Conservation (phyloP, 2,113 vertebrate species). For the Chaetodon trifascialis region DNA sequence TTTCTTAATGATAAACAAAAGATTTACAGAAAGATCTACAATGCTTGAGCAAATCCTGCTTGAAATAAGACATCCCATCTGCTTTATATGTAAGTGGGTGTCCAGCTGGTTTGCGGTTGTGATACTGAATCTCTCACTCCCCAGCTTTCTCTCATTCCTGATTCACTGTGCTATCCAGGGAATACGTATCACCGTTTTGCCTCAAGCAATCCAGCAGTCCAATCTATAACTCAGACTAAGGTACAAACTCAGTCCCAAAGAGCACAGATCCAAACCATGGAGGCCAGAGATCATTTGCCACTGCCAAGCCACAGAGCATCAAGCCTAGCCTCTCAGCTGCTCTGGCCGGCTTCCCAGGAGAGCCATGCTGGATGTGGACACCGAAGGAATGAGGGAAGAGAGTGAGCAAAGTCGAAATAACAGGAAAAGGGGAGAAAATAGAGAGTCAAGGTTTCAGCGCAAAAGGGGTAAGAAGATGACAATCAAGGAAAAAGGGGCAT, state of each 20-base stretch:
- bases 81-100: constrained; percentile 57
- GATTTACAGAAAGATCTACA: constrained; percentile 13
- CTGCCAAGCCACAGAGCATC: constrained; percentile 22
- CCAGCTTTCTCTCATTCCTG: constrained; percentile 15
- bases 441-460: not conserved
- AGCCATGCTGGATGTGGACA: constrained; percentile 5
- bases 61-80: constrained; percentile 50
- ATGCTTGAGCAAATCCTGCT: constrained; percentile 36
- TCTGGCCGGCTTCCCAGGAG: constrained; percentile 26
- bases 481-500: not conserved
- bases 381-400: not conserved
- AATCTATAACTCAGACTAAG: constrained; percentile 27
- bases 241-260: constrained; percentile 7
- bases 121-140: constrained; percentile 23
- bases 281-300: constrained; percentile 43
- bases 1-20: constrained; percentile 27
- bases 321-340: constrained; percentile 12
- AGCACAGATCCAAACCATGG: constrained; percentile 10
- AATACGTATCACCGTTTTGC: constrained; percentile 49
- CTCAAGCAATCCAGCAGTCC: constrained; percentile 22
- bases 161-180: constrained; percentile 34
- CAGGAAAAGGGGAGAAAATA: not conserved
- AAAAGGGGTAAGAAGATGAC: not conserved
- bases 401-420: not conserved
- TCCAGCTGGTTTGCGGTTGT: constrained; percentile 44